phyloP scores from a whole-genome alignment of 2,113 vertebrate species.

The Bucco capensis region DNA sequence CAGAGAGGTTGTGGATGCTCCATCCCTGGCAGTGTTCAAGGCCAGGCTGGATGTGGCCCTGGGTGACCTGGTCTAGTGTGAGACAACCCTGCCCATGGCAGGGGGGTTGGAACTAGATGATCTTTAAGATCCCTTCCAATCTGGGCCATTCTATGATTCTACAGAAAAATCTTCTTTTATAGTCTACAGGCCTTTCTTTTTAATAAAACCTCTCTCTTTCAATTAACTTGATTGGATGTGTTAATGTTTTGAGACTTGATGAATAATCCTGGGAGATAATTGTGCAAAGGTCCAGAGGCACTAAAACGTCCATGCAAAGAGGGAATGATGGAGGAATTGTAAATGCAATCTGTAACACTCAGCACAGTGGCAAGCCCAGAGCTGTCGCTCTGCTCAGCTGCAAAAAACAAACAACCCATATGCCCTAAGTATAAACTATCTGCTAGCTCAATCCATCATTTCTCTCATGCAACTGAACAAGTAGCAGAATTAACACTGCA shows the following conservation, averaged over 20 bases:
- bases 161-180: slow-evolving; percentile 9
- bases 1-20: no score
- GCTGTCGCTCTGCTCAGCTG: slow-evolving; percentile 61
- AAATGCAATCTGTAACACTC: slow-evolving; percentile 59
- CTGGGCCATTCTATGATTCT: no score
- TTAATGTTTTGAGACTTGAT: slow-evolving; percentile 52
- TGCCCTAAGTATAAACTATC: slow-evolving; percentile 65
- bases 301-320: slow-evolving; percentile 64
- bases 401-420: slow-evolving; percentile 64
- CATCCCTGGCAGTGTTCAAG: no score
- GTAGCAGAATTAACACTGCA: neutral
- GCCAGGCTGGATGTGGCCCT: no score
- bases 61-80: no score
- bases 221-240: slow-evolving; percentile 60
- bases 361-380: slow-evolving; percentile 53
- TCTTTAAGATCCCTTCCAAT: no score
- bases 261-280: slow-evolving; percentile 57
- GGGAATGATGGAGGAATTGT: slow-evolving; percentile 58
- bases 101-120: no score
- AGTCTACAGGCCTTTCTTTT: slow-evolving; percentile 25
- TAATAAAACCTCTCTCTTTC: slow-evolving; percentile 55
- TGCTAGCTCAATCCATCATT: slow-evolving; percentile 33
- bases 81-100: no score
- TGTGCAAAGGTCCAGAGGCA: slow-evolving; percentile 63
- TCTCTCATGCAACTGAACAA: slow-evolving; percentile 19